These are phyloP conservation scores for Diaphora mendica DNA, from an alignment of 2,888 invertebrate species.

Conservation along the genomic window DNA sequence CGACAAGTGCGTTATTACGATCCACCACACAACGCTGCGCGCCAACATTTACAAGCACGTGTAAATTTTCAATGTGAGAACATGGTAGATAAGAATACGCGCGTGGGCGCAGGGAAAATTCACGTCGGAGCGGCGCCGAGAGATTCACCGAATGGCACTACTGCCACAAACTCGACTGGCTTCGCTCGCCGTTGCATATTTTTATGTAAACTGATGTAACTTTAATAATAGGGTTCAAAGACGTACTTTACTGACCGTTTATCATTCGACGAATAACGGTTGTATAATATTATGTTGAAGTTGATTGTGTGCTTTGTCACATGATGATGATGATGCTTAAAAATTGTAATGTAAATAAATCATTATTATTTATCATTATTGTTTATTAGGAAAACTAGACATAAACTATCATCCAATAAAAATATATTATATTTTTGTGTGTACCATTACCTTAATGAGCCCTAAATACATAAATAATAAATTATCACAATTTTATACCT, in stretches of 20 bases:
- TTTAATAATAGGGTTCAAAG: slow-evolving; percentile 57
- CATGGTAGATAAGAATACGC: slow-evolving; percentile 73
- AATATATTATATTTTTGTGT: slow-evolving; percentile 21
- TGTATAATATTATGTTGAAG: slow-evolving; percentile 24
- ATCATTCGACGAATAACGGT: slow-evolving; percentile 36
- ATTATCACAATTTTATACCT: slow-evolving; percentile 54
- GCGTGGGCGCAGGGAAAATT: slow-evolving; percentile 78
- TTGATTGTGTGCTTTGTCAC: slow-evolving; percentile 22
- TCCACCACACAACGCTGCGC: slow-evolving; percentile 50
- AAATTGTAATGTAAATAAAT: slow-evolving; percentile 24
- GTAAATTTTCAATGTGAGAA: slow-evolving; percentile 85
- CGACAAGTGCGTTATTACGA: slow-evolving; percentile 79
- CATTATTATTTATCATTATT: slow-evolving; percentile 31
- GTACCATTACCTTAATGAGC: slow-evolving; percentile 45
- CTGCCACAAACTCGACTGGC: neutral
- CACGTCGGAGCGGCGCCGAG: slow-evolving; percentile 71
- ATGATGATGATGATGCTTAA: slow-evolving; percentile 25
- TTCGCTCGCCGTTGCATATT: slow-evolving; percentile 50
- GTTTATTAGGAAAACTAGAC: slow-evolving; percentile 26
- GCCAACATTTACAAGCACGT: slow-evolving; percentile 77
- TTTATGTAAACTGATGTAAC: slow-evolving; percentile 59
- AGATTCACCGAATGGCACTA: slow-evolving; percentile 11
- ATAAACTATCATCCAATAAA: slow-evolving; percentile 29
- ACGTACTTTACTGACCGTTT: slow-evolving; percentile 45
- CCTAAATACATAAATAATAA: slow-evolving; percentile 50